Evolutionary conservation across 2,888 invertebrate genomes (phyloP).

Genomic region (Orthosia gothica): DNA sequence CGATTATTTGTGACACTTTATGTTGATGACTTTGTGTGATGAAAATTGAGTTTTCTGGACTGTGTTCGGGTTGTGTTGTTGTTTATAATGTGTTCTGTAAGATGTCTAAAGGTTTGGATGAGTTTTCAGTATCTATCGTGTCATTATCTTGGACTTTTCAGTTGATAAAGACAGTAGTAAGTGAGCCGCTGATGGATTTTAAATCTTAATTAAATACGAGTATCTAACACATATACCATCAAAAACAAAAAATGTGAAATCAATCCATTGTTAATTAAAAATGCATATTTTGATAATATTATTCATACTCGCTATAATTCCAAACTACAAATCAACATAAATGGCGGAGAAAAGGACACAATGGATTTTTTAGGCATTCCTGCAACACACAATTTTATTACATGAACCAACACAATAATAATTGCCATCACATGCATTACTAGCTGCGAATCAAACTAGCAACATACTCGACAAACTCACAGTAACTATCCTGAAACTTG

Average conservation of each 20-base stretch:
- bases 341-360: too few species aligned
- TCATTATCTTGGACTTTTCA: background rate
- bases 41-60: slow-evolving; percentile 60
- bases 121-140: background rate
- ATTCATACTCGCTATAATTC: too few species aligned
- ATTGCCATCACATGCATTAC: slow-evolving; percentile 23
- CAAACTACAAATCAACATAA: too few species aligned
- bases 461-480: slow-evolving; percentile 40
- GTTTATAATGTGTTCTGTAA: slow-evolving; percentile 4
- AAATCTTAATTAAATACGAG: too few species aligned
- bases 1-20: slow-evolving; percentile 83
- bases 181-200: too few species aligned
- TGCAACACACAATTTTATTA: background rate
- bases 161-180: too few species aligned
- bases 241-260: too few species aligned
- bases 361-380: background rate
- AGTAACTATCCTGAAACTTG: slow-evolving; percentile 58
- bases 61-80: slow-evolving; percentile 30
- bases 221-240: too few species aligned
- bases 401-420: background rate
- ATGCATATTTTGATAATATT: too few species aligned
- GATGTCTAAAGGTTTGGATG: background rate
- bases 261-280: too few species aligned
- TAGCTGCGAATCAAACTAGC: slow-evolving; percentile 29
- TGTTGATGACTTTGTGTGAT: slow-evolving; percentile 66